Percentiles rank a stretch among this genome's conserved stretches.
Evolutionary conservation across 2,888 invertebrate species (phyloP).

Genomic region (Dascillus cervinus): DNA sequence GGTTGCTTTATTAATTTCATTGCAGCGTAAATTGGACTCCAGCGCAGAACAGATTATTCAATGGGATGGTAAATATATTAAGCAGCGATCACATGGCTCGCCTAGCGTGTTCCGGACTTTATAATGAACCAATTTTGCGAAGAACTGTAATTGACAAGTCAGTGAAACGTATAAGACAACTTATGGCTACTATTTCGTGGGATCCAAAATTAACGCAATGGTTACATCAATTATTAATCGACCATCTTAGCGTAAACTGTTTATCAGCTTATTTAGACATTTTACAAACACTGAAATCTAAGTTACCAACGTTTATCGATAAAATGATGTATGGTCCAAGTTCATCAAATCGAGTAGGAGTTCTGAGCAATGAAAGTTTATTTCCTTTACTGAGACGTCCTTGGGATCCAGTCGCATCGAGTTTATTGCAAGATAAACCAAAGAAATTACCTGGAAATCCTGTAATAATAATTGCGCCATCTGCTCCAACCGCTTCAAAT

Average conservation of each 20-base stretch:
- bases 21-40: conserved; percentile 55
- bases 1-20: conserved; percentile 13
- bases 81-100: conserved; percentile 59
- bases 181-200: conserved; percentile 66
- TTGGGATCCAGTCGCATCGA: conserved; percentile 65
- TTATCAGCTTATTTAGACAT: conserved; percentile 70
- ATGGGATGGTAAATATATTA: conserved; percentile 56
- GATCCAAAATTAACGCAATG: conserved; percentile 66
- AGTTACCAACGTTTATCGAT: conserved; percentile 65
- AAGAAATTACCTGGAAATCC: conserved; percentile 65
- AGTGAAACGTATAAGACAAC: conserved; percentile 55
- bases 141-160: conserved; percentile 65
- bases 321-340: conserved; percentile 58
- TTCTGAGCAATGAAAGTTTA: conserved; percentile 56
- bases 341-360: conserved; percentile 41
- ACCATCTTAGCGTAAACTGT: conserved; percentile 57
- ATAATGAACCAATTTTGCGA: conserved; percentile 61
- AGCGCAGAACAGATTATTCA: conserved; percentile 58
- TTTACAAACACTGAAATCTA: conserved; percentile 54
- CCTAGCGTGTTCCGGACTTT: conserved; percentile 50
- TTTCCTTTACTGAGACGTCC: conserved; percentile 57
- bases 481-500: conserved; percentile 44
- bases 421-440: conserved; percentile 53
- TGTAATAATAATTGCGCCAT: conserved; percentile 56
- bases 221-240: conserved; percentile 66